These are phyloP conservation scores for Oryzaephilus surinamensis DNA, from an alignment of 1,140 invertebrate genomes.

Conservation along the genomic window DNA sequence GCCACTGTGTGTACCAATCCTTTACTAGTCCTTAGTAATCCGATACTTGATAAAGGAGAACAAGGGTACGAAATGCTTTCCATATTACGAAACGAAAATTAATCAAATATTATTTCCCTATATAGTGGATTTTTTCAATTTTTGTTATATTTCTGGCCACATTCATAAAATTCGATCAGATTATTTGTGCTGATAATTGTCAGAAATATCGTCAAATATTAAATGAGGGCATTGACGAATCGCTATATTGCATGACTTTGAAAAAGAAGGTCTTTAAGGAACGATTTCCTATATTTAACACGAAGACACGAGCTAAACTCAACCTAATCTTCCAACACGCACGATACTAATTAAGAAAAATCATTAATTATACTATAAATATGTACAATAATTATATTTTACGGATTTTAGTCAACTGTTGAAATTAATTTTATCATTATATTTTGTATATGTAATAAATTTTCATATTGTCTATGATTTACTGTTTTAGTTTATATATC, in stretches of 20 bases:
- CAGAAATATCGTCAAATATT: slow-evolving; percentile 20
- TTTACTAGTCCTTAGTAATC: slow-evolving; percentile 16
- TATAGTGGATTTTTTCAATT: too few relatives aligned
- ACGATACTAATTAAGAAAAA: slow-evolving; percentile 32
- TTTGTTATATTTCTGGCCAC: too few relatives aligned
- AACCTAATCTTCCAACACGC: slow-evolving; percentile 21
- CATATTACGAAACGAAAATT: too few relatives aligned
- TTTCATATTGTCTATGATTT: too few relatives aligned
- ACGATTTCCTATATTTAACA: slow-evolving; percentile 25
- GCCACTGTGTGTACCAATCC: slow-evolving; percentile 18
- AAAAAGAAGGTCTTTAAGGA: slow-evolving; percentile 23
- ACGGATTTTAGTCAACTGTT: slow-evolving; percentile 7
- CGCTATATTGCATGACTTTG: slow-evolving; percentile 15
- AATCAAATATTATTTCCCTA: too few relatives aligned
- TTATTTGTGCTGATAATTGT: too few relatives aligned
- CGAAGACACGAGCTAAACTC: slow-evolving; percentile 19
- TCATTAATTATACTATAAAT: slow-evolving; percentile 29
- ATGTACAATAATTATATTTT: slow-evolving; percentile 19
- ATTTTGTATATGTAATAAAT: too few relatives aligned
- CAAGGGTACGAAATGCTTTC: too few relatives aligned
- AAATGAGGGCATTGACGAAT: slow-evolving; percentile 19
- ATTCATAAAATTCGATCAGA: too few relatives aligned
- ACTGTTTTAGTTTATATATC: too few relatives aligned
- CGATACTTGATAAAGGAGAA: slow-evolving; percentile 20
- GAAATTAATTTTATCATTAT: slow-evolving; percentile 4